Evolutionary conservation across 2,113 vertebrate species (phyloP).

Genomic region (Lampris megalopsis): DNA sequence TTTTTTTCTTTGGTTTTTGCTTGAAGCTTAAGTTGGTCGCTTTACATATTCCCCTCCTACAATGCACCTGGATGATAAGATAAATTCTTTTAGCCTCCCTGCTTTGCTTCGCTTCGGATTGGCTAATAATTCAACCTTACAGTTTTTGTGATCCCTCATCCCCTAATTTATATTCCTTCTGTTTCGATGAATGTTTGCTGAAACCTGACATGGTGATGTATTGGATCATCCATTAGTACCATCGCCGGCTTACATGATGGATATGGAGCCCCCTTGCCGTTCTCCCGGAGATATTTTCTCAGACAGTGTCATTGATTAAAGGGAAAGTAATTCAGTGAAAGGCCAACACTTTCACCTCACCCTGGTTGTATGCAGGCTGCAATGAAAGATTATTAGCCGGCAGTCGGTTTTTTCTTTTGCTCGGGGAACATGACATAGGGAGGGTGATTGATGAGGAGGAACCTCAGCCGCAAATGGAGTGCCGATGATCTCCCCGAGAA

Average conservation of each 20-base stretch:
- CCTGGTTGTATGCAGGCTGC: slow-evolving; percentile 40
- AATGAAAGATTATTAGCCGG: slow-evolving; percentile 68
- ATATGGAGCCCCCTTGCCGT: slow-evolving; percentile 43
- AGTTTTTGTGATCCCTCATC: slow-evolving; percentile 13
- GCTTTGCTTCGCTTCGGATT: slow-evolving; percentile 5
- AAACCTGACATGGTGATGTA: slow-evolving; percentile 56
- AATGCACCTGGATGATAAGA: slow-evolving; percentile 4
- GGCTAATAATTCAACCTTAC: slow-evolving; percentile 25
- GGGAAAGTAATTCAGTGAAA: slow-evolving; percentile 68
- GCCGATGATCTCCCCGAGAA: slow-evolving; percentile 60
- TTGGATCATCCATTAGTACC: slow-evolving; percentile 62
- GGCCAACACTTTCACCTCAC: slow-evolving; percentile 57
- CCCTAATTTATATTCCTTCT: slow-evolving; percentile 41
- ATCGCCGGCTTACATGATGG: slow-evolving; percentile 53
- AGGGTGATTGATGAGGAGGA: slow-evolving; percentile 67
- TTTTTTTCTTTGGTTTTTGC: slow-evolving; percentile 1
- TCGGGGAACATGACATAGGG: slow-evolving; percentile 29
- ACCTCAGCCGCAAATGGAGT: slow-evolving; percentile 29
- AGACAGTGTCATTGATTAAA: slow-evolving; percentile 75
- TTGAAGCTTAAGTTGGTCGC: neutral
- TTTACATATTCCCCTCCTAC: neutral
- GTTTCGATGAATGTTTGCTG: slow-evolving; percentile 56
- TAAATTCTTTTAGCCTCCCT: neutral
- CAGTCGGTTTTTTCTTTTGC: slow-evolving; percentile 50
- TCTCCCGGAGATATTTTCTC: slow-evolving; percentile 65